These are phyloP conservation scores for Drosophila anomelani DNA, from an alignment of 2,888 invertebrate species.

Conservation along the genomic window DNA sequence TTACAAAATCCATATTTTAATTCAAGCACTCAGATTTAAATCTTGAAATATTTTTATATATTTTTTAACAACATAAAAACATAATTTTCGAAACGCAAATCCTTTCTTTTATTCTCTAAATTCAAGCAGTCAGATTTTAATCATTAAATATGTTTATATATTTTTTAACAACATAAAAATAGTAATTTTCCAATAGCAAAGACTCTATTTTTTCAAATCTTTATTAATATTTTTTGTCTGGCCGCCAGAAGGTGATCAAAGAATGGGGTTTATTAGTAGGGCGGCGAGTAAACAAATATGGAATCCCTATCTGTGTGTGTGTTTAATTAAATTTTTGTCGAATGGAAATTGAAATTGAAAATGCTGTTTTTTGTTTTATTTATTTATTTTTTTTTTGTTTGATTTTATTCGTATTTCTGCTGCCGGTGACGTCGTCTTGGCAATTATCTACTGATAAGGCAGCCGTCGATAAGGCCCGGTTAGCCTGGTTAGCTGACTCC, in stretches of 20 bases:
- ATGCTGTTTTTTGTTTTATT: constrained; percentile 8
- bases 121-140: background rate
- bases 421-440: constrained; percentile 53
- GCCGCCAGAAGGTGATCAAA: constrained; percentile 20
- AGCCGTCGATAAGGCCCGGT: constrained; percentile 24
- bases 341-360: constrained; percentile 54
- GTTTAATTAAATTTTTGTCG: constrained; percentile 65
- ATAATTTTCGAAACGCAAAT: too few species aligned
- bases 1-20: too few species aligned
- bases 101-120: background rate
- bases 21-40: too few species aligned
- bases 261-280: constrained; percentile 5
- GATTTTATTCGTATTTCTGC: background rate
- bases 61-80: too few species aligned
- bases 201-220: background rate
- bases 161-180: background rate
- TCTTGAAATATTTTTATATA: too few species aligned
- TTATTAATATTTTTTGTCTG: constrained; percentile 11
- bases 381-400: constrained; percentile 4
- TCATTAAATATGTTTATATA: background rate
- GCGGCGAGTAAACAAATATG: constrained; percentile 29
- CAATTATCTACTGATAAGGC: constrained; percentile 35
- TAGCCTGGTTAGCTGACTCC: constrained; percentile 16
- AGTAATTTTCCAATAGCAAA: background rate
- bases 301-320: constrained; percentile 54